phyloP scores from a whole-genome alignment of 2,797 vertebrate genomes.

The Myripristis murdjan region DNA sequence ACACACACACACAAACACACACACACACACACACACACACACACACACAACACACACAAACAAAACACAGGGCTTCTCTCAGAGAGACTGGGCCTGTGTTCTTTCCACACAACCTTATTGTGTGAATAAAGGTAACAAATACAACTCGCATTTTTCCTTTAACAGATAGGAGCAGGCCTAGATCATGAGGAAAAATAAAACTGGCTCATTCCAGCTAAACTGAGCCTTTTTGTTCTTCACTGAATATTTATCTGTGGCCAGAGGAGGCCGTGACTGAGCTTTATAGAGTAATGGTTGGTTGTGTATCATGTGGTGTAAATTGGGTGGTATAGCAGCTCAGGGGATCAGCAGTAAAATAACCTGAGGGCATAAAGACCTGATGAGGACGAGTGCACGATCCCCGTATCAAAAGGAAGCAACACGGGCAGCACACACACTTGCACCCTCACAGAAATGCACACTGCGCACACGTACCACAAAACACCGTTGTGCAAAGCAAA shows the following conservation, averaged over 20 bases:
- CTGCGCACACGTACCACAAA: not conserved
- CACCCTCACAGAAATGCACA: not conserved
- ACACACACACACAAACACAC: no score
- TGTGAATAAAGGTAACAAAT: conserved; percentile 48
- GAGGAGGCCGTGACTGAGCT: conserved; percentile 60
- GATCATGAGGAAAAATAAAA: not conserved
- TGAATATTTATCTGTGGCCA: conserved; percentile 68
- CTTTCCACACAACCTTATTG: conserved; percentile 23
- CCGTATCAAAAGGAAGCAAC: conserved; percentile 11
- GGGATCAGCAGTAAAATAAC: conserved; percentile 66
- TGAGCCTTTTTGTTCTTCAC: conserved; percentile 41
- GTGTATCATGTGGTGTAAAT: conserved; percentile 68
- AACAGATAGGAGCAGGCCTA: conserved; percentile 41
- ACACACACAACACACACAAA: no score
- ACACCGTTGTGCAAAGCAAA: conserved; percentile 19
- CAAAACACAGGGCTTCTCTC: conserved; percentile 27
- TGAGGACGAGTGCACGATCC: not conserved
- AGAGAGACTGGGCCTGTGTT: conserved; percentile 15
- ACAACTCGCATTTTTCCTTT: conserved; percentile 16
- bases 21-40: conserved; percentile 23
- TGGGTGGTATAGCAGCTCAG: conserved; percentile 48
- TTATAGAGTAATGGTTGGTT: conserved; percentile 37
- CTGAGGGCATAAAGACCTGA: conserved; percentile 52
- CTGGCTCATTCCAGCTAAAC: conserved; percentile 20
- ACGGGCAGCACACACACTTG: not conserved